Percentiles rank a stretch among this genome's conserved stretches.
Conservation (phyloP, 1,140 invertebrate species). For the Plodia interpunctella region DNA sequence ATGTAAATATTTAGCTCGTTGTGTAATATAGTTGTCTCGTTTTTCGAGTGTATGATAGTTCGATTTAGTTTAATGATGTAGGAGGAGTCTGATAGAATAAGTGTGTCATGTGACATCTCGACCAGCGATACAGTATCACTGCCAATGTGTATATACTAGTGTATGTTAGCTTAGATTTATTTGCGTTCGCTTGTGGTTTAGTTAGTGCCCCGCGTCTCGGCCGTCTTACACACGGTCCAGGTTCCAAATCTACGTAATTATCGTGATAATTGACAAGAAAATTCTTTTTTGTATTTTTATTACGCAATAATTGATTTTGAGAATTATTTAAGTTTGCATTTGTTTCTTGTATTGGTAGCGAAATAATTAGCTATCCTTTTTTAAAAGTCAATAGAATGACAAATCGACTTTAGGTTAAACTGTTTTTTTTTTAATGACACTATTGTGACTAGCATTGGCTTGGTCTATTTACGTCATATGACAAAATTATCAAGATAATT, state of each 20-base stretch:
- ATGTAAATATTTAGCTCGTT: conserved; percentile 59
- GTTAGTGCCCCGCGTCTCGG: conserved; percentile 18
- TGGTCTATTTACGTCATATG: too few relatives aligned
- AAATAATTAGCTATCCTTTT: too few relatives aligned
- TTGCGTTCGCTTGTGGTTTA: conserved; percentile 37
- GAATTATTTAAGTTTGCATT: too few relatives aligned
- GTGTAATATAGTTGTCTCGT: conserved; percentile 37
- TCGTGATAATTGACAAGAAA: not conserved
- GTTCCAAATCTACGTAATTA: conserved; percentile 5
- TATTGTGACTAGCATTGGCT: too few relatives aligned
- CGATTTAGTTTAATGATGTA: conserved; percentile 33
- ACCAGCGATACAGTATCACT: conserved; percentile 66
- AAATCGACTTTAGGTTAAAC: not conserved
- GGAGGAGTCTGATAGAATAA: conserved; percentile 35
- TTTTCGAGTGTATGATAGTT: conserved; percentile 18
- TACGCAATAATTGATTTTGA: too few relatives aligned
- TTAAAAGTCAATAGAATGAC: too few relatives aligned
- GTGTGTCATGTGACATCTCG: conserved; percentile 33
- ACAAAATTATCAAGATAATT: not conserved
- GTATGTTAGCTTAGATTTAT: conserved; percentile 33
- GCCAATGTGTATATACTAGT: conserved; percentile 65
- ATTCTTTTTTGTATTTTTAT: not conserved
- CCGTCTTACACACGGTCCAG: conserved; percentile 9
- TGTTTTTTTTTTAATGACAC: not conserved
- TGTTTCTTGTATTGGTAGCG: too few relatives aligned